Evolutionary conservation across 2,888 invertebrate species (phyloP), one percentile per base, ranked within the genome.

Genomic region (Dermolepida albohirtum): DNA sequence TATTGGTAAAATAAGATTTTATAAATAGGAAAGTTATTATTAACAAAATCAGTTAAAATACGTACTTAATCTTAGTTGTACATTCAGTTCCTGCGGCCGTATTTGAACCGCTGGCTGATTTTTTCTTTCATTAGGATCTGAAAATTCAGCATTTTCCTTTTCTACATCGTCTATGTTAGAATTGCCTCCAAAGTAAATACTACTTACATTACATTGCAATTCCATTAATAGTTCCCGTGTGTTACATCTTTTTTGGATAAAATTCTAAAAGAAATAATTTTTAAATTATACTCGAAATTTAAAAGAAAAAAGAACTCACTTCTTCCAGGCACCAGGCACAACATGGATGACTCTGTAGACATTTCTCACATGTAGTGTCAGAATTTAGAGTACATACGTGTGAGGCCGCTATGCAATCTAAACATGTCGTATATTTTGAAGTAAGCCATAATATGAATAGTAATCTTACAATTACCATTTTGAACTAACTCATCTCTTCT

Each of bases 51-150:
- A 22, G 2, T 22, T 22, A 55, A 17, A 16, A 7, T 43, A 81
- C 86, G 82, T 83, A 90, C 90, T 85, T 77, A 89, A 87, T 75
- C 89, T 87, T 39, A 92, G 81, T 64, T 86, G 86, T 0, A 91
- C 76, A 40, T 84, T 84, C 17, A 89, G 82, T 71, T 80, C 85
- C 80, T 92, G 91, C 1, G 91, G 92, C 73, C 86, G 87, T 54
- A 92, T 87, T 79, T 92, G 92, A 52, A 90, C 86, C 2, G 88
- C 86, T 12, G 84, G 82, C 44, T 84, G 83, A 7, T 81, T 77
- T 47, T 80, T 82, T 59, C 83, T 29, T 43, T 55, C 83, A 0
- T 83, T 75, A 72, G 87, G 84, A 72, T 88, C 87, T 67, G 85
- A 86, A 16, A 89, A 86, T 0, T 49, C 85, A 80, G 11, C 27